Conservation (phyloP, 2,113 vertebrate genomes). For the Heterochromis multidens region DNA sequence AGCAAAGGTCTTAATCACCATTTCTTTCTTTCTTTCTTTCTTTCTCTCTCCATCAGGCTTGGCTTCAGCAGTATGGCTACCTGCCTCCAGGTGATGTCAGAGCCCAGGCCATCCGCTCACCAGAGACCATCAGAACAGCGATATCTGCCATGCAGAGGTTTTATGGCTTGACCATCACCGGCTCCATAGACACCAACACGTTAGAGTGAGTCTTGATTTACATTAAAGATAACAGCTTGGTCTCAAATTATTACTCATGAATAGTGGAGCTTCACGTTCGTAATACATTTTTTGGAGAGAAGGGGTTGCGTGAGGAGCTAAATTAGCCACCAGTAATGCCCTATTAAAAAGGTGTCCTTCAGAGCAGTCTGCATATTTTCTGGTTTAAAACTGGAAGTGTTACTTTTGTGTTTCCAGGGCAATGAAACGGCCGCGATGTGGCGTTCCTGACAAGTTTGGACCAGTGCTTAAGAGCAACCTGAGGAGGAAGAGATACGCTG, state of each 20-base stretch:
- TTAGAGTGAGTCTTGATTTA: slow-evolving; percentile 75
- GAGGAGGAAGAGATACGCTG: slow-evolving; percentile 85
- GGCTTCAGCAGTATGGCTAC: slow-evolving; percentile 92
- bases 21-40: background rate
- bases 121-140: slow-evolving; percentile 79
- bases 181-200: slow-evolving; percentile 79
- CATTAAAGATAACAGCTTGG: background rate
- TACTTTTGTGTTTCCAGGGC: slow-evolving; percentile 73
- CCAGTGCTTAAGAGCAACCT: slow-evolving; percentile 86
- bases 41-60: slow-evolving; percentile 70
- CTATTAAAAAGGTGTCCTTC: background rate
- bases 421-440: slow-evolving; percentile 86
- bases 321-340: background rate
- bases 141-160: slow-evolving; percentile 88
- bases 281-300: background rate
- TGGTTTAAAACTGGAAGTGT: background rate
- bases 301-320: background rate
- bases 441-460: slow-evolving; percentile 89
- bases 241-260: background rate
- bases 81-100: slow-evolving; percentile 86
- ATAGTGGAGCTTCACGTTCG: background rate
- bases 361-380: background rate
- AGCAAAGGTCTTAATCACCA: background rate
- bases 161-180: slow-evolving; percentile 84
- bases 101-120: slow-evolving; percentile 86